phyloP scores from a whole-genome alignment of 2,888 invertebrate species.

The Drosophila anomelani region DNA sequence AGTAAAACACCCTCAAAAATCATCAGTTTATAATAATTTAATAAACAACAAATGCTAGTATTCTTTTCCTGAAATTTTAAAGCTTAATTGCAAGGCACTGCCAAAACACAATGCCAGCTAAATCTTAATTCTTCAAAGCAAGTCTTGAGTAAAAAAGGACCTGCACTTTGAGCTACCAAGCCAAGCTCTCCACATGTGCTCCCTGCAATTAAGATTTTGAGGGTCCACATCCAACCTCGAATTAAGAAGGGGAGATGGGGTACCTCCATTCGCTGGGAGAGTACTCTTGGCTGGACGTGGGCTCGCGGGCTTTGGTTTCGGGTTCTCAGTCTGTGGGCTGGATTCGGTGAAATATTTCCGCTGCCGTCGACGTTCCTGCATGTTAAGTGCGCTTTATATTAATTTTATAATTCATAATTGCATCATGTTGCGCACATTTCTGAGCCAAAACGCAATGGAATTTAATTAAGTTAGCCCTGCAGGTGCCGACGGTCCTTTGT shows the following conservation, averaged over 20 bases:
- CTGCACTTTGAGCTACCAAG: slow-evolving; percentile 8
- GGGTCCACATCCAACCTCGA: slow-evolving; percentile 28
- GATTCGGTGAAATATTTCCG: slow-evolving; percentile 56
- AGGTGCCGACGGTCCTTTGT: slow-evolving; percentile 38
- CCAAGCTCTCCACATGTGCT: slow-evolving; percentile 19
- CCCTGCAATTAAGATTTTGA: slow-evolving; percentile 40
- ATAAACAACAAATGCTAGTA: neutral
- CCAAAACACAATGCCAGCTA: neutral
- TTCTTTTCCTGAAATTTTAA: neutral
- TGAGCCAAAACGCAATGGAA: slow-evolving; percentile 66
- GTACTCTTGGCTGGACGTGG: slow-evolving; percentile 2
- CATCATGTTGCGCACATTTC: slow-evolving; percentile 63
- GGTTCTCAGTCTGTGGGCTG: slow-evolving; percentile 31
- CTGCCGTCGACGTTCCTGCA: slow-evolving; percentile 48
- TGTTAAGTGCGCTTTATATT: slow-evolving; percentile 60
- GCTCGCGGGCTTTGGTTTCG: neutral
- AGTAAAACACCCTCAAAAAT: neutral
- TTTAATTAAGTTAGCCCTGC: slow-evolving; percentile 61
- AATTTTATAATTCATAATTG: slow-evolving; percentile 68
- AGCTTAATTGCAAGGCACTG: neutral
- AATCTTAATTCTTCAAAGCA: neutral
- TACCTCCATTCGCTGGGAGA: slow-evolving; percentile 2
- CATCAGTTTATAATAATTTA: neutral
- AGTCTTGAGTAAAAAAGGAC: neutral
- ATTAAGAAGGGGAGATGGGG: neutral